Conservation (phyloP, 2,113 vertebrate species). For the Marmota flaviventris region DNA sequence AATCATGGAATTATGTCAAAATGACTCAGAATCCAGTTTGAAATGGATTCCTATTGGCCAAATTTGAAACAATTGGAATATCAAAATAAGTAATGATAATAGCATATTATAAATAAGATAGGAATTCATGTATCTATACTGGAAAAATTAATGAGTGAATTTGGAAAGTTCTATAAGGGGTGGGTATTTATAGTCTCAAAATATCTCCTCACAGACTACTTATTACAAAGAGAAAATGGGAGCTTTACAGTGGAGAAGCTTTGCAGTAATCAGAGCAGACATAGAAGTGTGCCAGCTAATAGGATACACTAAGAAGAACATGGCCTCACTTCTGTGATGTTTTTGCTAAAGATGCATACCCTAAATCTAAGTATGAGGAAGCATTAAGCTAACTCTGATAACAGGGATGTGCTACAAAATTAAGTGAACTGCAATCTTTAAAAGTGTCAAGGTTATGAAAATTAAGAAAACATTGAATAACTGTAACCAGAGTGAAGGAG, state of each 20-base stretch:
- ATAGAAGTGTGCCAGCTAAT: neutral
- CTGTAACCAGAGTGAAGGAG: neutral
- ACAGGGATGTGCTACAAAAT: neutral
- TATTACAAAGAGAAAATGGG: neutral
- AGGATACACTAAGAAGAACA: neutral
- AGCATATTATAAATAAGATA: conserved; percentile 9
- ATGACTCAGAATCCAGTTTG: neutral
- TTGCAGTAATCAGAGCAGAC: neutral
- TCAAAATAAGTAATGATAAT: conserved; percentile 30
- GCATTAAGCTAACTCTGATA: neutral
- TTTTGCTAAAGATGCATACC: neutral
- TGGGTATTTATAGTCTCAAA: conserved; percentile 12
- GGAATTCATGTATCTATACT: neutral
- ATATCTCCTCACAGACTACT: neutral
- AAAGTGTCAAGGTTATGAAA: neutral
- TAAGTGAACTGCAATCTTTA: neutral
- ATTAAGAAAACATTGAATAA: conserved; percentile 32
- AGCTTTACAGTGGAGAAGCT: neutral
- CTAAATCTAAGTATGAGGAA: neutral
- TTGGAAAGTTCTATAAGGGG: conserved; percentile 10
- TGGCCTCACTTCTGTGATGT: neutral
- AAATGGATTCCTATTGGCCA: neutral
- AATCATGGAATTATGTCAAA: neutral
- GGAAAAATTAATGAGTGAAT: conserved; percentile 41
- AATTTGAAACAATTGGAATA: neutral